Base-by-base conservation (phyloP, 2,113 vertebrate species). In the Halichoeres trimaculatus region DNA sequence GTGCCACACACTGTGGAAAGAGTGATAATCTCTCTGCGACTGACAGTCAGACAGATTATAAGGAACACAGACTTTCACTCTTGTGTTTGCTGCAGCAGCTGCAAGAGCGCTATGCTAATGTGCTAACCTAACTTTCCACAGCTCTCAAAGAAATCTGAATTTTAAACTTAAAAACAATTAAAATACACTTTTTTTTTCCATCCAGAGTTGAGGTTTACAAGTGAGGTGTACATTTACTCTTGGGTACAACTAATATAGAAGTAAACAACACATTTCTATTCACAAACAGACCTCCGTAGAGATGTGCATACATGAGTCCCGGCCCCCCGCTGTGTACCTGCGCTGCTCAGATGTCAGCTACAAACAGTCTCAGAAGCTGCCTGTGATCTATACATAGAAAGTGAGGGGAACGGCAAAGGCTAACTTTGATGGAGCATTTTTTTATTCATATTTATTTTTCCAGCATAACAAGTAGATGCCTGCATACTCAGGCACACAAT, bases 311-410 rank as follows among this genome's bases (percentile, higher is more conserved):
- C 65, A 35, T 55, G 59, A 77, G 67, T 72, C 59, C 17, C 57
- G 50, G 53, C 78, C 80, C 77, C 87, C 85, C n/a, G 40, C 85
- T 55, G 85, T 23, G 84, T 78, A 83, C 85, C 88, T 86, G 78
- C 52, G 8, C 54, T 13, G 73, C 81, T 89, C 75, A 81, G 85
- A 85, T 81, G 74, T 65, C 36, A 83, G 70, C 84, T 80, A 82
- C 85, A 83, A 85, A 86, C 82, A 83, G 53, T 43, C 68, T 88
- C 70, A 78, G 70, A 84, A 72, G 83, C 38, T 61, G 38, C 48
- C 74, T 91, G 76, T 91, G 89, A 90, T 90, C 87, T 92, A 91
- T 87, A 89, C 85, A 89, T 87, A 90, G 89, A 88, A n/a, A 69
- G 75, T 64, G 68, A 85, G 57, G 66, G 65, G 76, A 89, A 79